Evolutionary conservation across 2,888 invertebrate genomes (phyloP), one percentile per base, ranked within the genome.

Genomic region (Lithosia quadra): DNA sequence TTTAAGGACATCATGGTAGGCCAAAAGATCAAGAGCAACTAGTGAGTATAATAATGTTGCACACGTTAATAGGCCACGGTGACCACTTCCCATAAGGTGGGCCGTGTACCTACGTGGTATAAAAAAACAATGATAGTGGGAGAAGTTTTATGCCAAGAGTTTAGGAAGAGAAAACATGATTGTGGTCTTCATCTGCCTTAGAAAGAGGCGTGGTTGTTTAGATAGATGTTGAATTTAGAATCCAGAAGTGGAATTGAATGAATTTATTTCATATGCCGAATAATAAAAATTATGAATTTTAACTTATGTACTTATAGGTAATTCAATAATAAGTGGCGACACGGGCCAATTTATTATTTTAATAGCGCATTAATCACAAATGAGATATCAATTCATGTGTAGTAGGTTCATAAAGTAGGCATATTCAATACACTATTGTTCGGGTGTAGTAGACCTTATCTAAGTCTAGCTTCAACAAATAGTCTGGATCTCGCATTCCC

Each of bases 371-470:
- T 70, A 67, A 62, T 75, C 62, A 61, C 67, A 9, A 55, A 22
- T 53, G 24, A 36, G 22, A 36, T 8, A 70, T 65, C 34, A 65
- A 63, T 68, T 60, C 39, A 60, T 60, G 24, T 59, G 49, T 49
- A 49, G 49, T 58, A 58, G 68, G 67, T 70, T 63, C 58, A 65
- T 21, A 10, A 71, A 60, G 60, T 57, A 72, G 78, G 74, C 68
- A 77, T 64, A 76, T 76, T 73, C 71, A 74, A 75, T 77, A 28
- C 63, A 62, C 79, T 49, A 88, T 88, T 89, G 88, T 89, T 77
- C 75, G 39, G 74, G 71, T 57, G 63, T 77, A 86, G 65, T 76
- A 78, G 84, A 88, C 84, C 81, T 73, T 83, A 74, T 82, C 81
- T 63, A 62, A 60, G 43, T 10, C 33, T 71, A 72, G 39, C 34